These are phyloP conservation scores for Coremacera marginata DNA, from an alignment of 2,888 invertebrate genomes.

Conservation along the genomic window DNA sequence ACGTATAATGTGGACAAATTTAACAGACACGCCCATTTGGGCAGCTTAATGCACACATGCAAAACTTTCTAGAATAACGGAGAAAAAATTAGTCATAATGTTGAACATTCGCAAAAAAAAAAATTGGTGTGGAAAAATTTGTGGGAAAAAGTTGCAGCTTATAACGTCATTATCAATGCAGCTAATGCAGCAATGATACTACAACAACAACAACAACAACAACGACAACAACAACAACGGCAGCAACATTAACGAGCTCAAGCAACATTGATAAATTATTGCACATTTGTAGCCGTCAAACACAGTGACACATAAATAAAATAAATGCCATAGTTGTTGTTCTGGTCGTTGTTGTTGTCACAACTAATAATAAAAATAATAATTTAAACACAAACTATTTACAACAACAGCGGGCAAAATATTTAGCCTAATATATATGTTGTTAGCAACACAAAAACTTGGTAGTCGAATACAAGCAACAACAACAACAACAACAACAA, in stretches of 20 bases:
- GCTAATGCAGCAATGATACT: neutral
- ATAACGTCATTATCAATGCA: too few relatives aligned
- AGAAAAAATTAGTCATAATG: too few relatives aligned
- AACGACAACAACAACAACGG: neutral
- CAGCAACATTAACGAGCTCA: neutral
- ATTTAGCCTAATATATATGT: neutral
- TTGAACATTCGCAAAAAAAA: too few relatives aligned
- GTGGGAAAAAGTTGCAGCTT: too few relatives aligned
- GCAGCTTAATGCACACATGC: too few relatives aligned
- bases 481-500: neutral
- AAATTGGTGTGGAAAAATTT: too few relatives aligned
- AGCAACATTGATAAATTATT: conserved; percentile 15
- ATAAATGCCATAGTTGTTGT: neutral
- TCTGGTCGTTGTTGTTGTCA: neutral
- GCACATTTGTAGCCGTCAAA: conserved; percentile 13
- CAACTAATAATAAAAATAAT: neutral
- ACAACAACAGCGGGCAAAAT: neutral
- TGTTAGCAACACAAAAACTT: neutral
- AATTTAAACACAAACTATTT: neutral
- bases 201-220: neutral
- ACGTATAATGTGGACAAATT: too few relatives aligned
- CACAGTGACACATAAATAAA: conserved; percentile 17
- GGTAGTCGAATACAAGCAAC: neutral
- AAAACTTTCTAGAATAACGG: too few relatives aligned
- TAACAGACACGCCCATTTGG: too few relatives aligned